Base-by-base conservation (phyloP, 1,140 invertebrate species). In the Bactericera cockerelli region DNA sequence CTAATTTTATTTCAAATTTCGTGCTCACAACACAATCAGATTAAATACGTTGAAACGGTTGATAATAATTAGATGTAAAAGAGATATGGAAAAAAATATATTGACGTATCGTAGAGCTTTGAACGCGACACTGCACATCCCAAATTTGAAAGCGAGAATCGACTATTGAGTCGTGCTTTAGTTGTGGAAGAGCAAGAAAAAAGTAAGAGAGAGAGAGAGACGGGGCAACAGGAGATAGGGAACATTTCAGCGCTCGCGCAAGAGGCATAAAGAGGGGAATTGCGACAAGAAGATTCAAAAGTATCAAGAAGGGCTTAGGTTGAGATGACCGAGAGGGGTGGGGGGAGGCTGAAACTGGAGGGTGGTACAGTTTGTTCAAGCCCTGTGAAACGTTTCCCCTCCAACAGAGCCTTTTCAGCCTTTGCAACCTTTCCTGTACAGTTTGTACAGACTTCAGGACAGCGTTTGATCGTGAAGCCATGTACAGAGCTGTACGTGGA, bases 291-390 rank as follows among this genome's bases (percentile, higher is more conserved):
- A 22, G 42, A 16, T 49, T 49, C n/a, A 49, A 49, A 49, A 49
- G 42, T 49, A 49, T 49, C 42, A 49, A 49, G 42, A 49, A 49
- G 42, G 42, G 42, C 6, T 49, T 49, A 49, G 42, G 42, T 49
- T 49, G 42, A 49, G 42, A 49, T 49, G 42, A 49, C 42, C 42
- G 42, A 8, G 42, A n/a, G n/a, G 3, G 6, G 42, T 16, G 19
- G 19, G 42, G 42, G 42, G 28, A 13, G 13, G 28, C 13, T 31
- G 28, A 49, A 49, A 16, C 22, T 49, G 42, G 19, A 49, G 42
- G 42, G 42, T 49, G 19, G 42, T 49, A 49, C 42, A 49, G 42
- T 49, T 49, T 49, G 42, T 49, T 49, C 42, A 49, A 49, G 42
- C 42, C 19, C n/a, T 22, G 19, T 49, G 42, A 6, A 49, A n/a